Percentiles rank a stretch among this genome's conserved stretches.
These are phyloP conservation scores for Hydraecia micacea DNA, from an alignment of 2,888 invertebrate genomes.

Conservation along the genomic window DNA sequence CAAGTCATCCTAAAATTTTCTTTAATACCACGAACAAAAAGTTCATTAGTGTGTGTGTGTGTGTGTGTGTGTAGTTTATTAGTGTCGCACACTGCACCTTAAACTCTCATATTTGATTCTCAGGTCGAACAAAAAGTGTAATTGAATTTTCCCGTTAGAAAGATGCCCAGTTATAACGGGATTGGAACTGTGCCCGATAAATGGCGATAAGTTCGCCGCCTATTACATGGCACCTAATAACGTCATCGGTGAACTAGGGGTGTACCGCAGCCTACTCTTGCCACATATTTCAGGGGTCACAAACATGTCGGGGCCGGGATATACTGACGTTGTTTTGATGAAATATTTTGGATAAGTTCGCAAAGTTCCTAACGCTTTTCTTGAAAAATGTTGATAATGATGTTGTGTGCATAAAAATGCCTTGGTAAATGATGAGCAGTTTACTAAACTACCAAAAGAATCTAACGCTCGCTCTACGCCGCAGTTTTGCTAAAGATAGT, in stretches of 20 bases:
- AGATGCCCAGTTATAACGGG: constrained; percentile 59
- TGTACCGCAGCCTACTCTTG: constrained; percentile 43
- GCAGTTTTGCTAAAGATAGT: constrained; percentile 32
- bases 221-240: constrained; percentile 63
- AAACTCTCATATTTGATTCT: constrained; percentile 38
- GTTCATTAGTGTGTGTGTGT: too few relatives aligned
- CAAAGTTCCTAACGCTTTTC: constrained; percentile 24
- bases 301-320: constrained; percentile 27
- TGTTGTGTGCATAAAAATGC: constrained; percentile 26
- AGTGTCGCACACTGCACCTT: constrained; percentile 18
- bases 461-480: constrained; percentile 7
- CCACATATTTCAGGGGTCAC: constrained; percentile 59
- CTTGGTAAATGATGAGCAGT: constrained; percentile 7
- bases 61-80: too few relatives aligned
- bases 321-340: constrained; percentile 49
- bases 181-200: constrained; percentile 66
- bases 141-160: constrained; percentile 61
- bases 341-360: constrained; percentile 40
- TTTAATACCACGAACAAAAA: neutral
- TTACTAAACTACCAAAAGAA: constrained; percentile 15
- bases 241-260: constrained; percentile 61
- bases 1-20: neutral
- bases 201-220: constrained; percentile 59
- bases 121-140: constrained; percentile 49
- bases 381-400: constrained; percentile 37